Evolutionary conservation across 2,113 vertebrate genomes (phyloP), one percentile per base, ranked within the genome.

Genomic region (Hippoglossus stenolepis): DNA sequence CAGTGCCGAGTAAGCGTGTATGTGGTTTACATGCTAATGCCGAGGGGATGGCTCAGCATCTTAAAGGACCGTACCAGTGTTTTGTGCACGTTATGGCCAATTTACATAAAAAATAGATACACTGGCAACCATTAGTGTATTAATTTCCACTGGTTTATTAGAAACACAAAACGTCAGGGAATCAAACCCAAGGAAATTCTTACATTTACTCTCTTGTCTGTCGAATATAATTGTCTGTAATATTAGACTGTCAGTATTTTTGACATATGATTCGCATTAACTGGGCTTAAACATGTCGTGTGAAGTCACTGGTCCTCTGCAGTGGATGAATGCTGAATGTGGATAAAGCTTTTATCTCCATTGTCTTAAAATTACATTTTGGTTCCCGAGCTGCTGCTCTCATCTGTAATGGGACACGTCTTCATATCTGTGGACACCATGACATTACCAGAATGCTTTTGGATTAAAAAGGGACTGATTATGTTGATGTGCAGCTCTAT

Each of bases 1-100:
- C 82, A 73, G 79, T 59, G 59, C 62, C 10, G 38, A 38, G 18
- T 43, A 14, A 24, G 24, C 53, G 70, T 31, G 24, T 67, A 70
- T 73, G 64, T 49, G 73, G 56, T 87, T 71, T 64, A 59, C 62
- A 81, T 75, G 60, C 60, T 79, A 78, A 88, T 75, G 75, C 65
- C 28, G 21, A 70, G 51, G 20, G 65, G 76, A 80, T 80, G 70
- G 58, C 72, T 84, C 58, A 35, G 54, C n/a, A 63, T 77, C 45
- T 58, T 18, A 35, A 70, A 78, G 73, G 35, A 61, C 59, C 10
- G 15, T 54, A 12, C 21, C 38, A 17, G 2, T 51, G 45, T 72
- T 24, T 26, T 54, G 28, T 43, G 40, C 14, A 66, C 28, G 17
- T 38, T 75, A 40, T 18, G 17, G 47, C 6, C 15, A 2, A 57